Base-by-base conservation (phyloP, 2,113 vertebrate species). In the Fregetta grallaria region DNA sequence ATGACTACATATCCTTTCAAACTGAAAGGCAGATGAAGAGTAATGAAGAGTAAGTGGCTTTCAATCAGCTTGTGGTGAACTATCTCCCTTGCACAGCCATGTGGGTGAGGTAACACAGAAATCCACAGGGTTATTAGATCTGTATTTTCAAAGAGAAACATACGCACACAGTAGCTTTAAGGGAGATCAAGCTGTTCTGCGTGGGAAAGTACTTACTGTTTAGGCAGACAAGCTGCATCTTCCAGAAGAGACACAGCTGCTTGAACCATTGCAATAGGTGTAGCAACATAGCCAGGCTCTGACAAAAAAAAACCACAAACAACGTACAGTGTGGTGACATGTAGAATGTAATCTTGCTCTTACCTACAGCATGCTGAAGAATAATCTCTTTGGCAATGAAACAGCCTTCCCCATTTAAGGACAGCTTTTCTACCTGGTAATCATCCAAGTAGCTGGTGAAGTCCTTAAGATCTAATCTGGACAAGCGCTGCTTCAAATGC, bases 201-300 rank as follows among this genome's bases (percentile, higher is more conserved):
- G 27, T 6, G 21, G n/a, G 11, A 27, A 61, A 42, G 30, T 25
- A 98, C 99, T 98, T 89, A 99, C 99, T 26, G 93, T 92, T 99
- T 98, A 59, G 99, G 99, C 95, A 99, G 97, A 53, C 96, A 97
- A n/a, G 97, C 74, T 30, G 95, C n/a, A 71, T 99, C 99, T 11
- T 98, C 99, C 61, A 99, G 98, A 78, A 99, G 97, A 29, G 99
- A 99, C 15, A 99, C 65, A 71, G 97, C 99, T 67, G 99, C 98
- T 82, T 99, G 99, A 44, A 99, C 99, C 99, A 99, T 99, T 73
- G 98, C 98, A 65, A 99, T 99, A 70, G 99, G 98, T 2, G 99
- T 99, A 75, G 99, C 97, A 83, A 99, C 94, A 49, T 99, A 99
- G 50, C 98, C 99, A 84, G 96, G 96, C 91, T 99, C 99, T 99